Base-by-base conservation (phyloP, 2,888 invertebrate species). In the Ctena decussata region DNA sequence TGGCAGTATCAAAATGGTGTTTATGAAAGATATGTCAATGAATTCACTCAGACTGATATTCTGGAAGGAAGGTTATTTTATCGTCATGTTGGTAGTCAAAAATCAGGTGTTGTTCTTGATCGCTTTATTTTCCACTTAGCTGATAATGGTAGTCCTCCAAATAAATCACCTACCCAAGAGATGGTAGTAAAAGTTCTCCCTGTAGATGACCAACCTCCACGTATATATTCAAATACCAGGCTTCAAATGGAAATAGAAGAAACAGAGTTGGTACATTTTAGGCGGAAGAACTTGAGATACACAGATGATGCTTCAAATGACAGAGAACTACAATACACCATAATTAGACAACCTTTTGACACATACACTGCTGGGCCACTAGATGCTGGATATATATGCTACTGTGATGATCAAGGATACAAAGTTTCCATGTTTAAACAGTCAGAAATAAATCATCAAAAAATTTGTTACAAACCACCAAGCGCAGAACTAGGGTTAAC, bases 391-490 rank as follows among this genome's bases (percentile, higher is more conserved):
- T 85, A 89, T 30, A 89, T 95, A 39, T 94, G 95, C 24, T 84
- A 92, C 21, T 94, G 94, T 81, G 94, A 95, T 41, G 88, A 93
- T 49, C 92, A 93, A 21, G 86, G 90, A n/a, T 73, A 74, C 18
- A 86, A 87, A 75, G 87, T 95, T 21, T 82, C 77, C 15, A 89
- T 87, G 39, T 96, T 96, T 81, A 94, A 93, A 0, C 96, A 96
- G 82, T 92, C 95, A 12, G 93, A 95, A 89, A 90, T 96, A n/a
- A 95, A 95, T 84, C 95, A 96, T 80, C 93, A 93, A 65, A 95
- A 95, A 89, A 91, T 96, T 21, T 95, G 96, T 82, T 96, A 94
- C 83, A 86, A 92, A 41, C 95, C 96, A 0, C 95, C 95, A 5
- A 86, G 84, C 24, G 89, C 91, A 39, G 96, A 96, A 80, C 90